phyloP scores from a whole-genome alignment of 1,140 invertebrate genomes.

The Amyelois transitella region DNA sequence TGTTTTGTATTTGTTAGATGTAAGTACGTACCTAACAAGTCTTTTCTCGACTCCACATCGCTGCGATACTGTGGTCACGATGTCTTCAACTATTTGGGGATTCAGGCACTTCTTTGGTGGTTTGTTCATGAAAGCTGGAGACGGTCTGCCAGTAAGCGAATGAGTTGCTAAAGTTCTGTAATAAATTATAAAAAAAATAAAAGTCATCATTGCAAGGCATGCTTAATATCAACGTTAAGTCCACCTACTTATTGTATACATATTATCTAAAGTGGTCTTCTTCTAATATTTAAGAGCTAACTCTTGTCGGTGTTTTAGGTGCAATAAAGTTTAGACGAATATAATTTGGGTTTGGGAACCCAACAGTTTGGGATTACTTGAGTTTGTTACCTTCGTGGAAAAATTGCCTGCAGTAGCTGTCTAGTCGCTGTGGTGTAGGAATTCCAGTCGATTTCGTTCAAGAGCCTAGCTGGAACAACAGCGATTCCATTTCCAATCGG shows the following conservation, averaged over 20 bases:
- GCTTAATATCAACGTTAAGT: no score
- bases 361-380: not conserved
- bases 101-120: constrained; percentile 35
- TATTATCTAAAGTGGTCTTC: no score
- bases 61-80: constrained; percentile 51
- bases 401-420: constrained; percentile 36
- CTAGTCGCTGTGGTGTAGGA: constrained; percentile 38
- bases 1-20: no score
- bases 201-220: no score
- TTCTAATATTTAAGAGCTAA: no score
- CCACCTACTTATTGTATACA: no score
- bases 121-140: constrained; percentile 27
- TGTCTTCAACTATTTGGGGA: constrained; percentile 44
- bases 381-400: constrained; percentile 36
- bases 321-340: no score
- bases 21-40: constrained; percentile 51
- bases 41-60: constrained; percentile 45
- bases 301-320: no score
- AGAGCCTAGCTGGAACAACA: constrained; percentile 24
- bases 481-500: constrained; percentile 31
- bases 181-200: constrained; percentile 7
- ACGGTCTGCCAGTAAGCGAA: constrained; percentile 54
- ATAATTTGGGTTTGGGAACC: not conserved
- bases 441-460: constrained; percentile 38
- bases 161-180: constrained; percentile 59